Evolutionary conservation across 2,113 vertebrate genomes (phyloP).

Genomic region (Rhabdornis inornatus): DNA sequence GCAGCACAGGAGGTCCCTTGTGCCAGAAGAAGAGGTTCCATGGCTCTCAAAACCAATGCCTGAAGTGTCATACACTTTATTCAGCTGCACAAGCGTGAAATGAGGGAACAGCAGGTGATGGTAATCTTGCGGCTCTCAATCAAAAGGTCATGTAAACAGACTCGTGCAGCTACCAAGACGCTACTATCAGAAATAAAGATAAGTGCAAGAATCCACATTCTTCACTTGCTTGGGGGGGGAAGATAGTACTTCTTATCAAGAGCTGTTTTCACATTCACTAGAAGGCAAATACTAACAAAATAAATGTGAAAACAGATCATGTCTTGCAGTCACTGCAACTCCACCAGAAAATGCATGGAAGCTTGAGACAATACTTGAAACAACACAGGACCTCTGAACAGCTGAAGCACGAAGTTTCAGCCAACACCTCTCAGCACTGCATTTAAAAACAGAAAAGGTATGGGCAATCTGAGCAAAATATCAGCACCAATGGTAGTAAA

Average conservation of each 20-base stretch:
- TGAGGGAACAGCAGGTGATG: not conserved
- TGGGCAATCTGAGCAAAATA: not conserved
- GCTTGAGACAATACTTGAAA: accelerated
- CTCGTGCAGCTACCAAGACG: accelerated
- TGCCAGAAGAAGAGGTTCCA: not conserved
- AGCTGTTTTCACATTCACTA: not conserved
- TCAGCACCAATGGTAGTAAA: not conserved
- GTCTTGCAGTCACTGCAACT: not conserved
- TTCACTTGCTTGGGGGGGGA: not conserved
- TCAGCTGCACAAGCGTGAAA: not conserved
- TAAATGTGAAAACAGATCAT: not conserved
- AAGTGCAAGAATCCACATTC: not conserved
- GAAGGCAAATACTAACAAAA: not conserved
- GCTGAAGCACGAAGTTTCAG: not conserved
- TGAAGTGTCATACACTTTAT: not conserved
- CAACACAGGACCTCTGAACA: not conserved
- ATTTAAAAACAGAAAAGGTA: not conserved
- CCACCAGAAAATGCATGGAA: not conserved
- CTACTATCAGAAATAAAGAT: not conserved
- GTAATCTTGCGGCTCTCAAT: not conserved
- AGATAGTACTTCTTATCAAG: not conserved
- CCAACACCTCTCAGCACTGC: not conserved
- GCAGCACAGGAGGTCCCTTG: not conserved
- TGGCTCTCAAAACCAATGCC: not conserved
- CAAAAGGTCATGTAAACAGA: not conserved